These are phyloP conservation scores for Augiades crinisus DNA, from an alignment of 2,888 invertebrate species.

Conservation along the genomic window DNA sequence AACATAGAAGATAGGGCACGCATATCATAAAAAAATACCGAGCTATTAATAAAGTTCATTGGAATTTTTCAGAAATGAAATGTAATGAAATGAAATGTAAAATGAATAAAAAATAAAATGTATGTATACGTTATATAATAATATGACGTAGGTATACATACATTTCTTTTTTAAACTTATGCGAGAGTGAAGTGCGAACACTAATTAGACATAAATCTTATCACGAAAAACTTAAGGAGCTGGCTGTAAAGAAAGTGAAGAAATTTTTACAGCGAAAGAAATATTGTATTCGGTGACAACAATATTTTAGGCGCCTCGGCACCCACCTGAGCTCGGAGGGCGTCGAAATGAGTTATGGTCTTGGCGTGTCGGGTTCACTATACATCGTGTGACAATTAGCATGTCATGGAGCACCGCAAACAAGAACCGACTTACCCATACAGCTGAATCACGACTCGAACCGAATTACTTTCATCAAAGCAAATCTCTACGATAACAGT, in stretches of 20 bases:
- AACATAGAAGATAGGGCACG: too few species aligned
- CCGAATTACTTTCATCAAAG: background rate
- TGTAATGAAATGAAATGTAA: too few species aligned
- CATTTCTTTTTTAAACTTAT: too few species aligned
- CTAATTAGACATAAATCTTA: constrained; percentile 75
- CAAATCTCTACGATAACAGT: background rate
- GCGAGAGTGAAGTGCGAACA: too few species aligned
- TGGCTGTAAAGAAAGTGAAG: constrained; percentile 50
- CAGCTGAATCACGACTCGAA: background rate
- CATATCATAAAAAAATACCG: too few species aligned
- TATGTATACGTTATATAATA: too few species aligned
- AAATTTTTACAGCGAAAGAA: constrained; percentile 64
- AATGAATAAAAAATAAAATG: too few species aligned
- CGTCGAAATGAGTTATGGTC: constrained; percentile 60
- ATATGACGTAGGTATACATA: too few species aligned
- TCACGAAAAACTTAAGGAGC: constrained; percentile 53
- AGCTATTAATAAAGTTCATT: too few species aligned
- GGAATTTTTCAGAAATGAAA: too few species aligned
- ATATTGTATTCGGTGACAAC: constrained; percentile 62
- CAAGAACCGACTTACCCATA: background rate
- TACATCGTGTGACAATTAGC: constrained; percentile 10
- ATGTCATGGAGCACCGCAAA: background rate
- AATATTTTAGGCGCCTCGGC: constrained; percentile 36
- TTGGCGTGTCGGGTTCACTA: constrained; percentile 23
- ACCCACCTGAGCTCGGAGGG: constrained; percentile 43